These are phyloP conservation scores for Capricornis sumatraensis DNA, from an alignment of 2,113 vertebrate species.

Conservation along the genomic window DNA sequence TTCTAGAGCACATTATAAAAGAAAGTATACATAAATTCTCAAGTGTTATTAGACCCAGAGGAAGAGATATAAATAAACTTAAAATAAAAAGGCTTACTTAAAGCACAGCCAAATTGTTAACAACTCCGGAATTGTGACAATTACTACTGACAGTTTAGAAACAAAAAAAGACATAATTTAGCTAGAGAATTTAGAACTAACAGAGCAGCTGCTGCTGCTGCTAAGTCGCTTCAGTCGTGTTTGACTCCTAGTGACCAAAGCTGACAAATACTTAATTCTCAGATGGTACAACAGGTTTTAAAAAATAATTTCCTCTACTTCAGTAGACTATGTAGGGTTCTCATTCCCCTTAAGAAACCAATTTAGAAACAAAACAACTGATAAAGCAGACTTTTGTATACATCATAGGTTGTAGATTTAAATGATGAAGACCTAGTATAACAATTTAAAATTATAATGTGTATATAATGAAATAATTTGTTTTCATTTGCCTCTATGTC, in stretches of 20 bases:
- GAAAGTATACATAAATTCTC: neutral
- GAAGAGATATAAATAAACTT: neutral
- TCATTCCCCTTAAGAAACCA: conserved; percentile 26
- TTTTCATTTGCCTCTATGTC: neutral
- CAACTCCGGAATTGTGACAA: neutral
- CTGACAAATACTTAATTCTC: neutral
- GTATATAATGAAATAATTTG: neutral
- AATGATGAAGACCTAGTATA: neutral
- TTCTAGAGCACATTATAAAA: neutral
- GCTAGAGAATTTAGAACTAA: neutral
- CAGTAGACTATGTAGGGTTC: neutral
- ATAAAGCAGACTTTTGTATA: conserved; percentile 1
- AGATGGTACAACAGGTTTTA: neutral
- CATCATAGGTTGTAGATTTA: neutral
- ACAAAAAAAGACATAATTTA: neutral
- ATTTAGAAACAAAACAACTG: neutral
- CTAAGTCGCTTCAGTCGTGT: no score
- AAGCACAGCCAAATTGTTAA: neutral
- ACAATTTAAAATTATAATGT: neutral
- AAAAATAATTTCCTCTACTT: conserved; percentile 28
- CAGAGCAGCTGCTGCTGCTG: neutral
- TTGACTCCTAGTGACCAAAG: neutral
- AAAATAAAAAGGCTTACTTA: neutral
- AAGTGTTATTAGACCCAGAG: neutral
- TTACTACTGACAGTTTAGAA: neutral